These are phyloP conservation scores for Heliocidaris tuberculata DNA, from an alignment of 35 echinoderm and acorn worm species.

Conservation along the genomic window DNA sequence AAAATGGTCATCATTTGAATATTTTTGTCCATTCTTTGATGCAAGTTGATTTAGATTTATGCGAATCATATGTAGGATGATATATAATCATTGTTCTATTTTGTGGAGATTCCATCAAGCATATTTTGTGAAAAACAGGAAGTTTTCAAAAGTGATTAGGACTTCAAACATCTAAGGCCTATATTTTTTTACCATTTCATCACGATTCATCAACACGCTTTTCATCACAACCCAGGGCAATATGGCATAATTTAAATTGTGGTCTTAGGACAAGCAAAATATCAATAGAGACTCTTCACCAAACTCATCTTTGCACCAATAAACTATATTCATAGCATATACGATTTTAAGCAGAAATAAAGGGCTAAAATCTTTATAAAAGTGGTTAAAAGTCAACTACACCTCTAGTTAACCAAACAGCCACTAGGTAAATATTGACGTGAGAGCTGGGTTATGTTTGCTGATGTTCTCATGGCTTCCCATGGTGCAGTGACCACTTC, in stretches of 20 bases:
- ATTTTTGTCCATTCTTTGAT: not conserved
- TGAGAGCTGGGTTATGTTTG: not conserved
- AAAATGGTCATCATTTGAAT: not conserved
- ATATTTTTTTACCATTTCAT: not conserved
- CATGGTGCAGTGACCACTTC: slow-evolving; percentile 39
- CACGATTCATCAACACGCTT: slow-evolving; percentile 1
- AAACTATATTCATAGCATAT: not conserved
- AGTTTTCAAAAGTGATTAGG: not conserved
- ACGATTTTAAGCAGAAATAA: not conserved
- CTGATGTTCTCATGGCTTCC: not conserved
- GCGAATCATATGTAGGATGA: not conserved
- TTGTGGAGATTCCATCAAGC: not conserved
- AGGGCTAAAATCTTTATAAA: not conserved
- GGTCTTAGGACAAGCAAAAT: not conserved
- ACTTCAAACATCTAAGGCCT: not conserved
- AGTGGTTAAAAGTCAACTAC: slow-evolving; percentile 40
- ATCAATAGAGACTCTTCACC: not conserved
- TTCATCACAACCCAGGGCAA: not conserved
- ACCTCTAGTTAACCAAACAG: slow-evolving; percentile 23
- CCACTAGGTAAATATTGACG: slow-evolving; percentile 19
- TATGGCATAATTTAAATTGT: not conserved
- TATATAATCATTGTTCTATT: not conserved
- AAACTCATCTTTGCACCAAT: not conserved
- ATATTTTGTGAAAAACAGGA: not conserved
- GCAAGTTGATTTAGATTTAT: not conserved